A percentile compares a stretch with the other conserved stretches of the same genome.
phyloP scores from a whole-genome alignment of 2,888 invertebrate genomes.

The Deroplatys truncata region DNA sequence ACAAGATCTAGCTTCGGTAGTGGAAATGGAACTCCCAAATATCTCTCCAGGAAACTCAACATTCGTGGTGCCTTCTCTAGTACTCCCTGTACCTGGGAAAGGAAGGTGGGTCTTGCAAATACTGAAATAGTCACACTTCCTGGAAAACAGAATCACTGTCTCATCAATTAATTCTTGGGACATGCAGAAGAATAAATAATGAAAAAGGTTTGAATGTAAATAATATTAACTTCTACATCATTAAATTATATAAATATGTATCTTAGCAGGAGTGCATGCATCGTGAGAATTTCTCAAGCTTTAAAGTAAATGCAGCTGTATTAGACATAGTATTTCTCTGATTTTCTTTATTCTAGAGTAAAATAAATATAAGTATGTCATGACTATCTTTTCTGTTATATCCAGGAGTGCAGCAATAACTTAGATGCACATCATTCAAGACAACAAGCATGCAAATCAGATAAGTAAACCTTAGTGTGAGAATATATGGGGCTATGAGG shows the following conservation, averaged over 20 bases:
- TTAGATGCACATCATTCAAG: too few species aligned
- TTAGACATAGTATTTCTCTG: too few species aligned
- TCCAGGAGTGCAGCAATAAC: too few species aligned
- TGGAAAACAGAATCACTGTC: constrained; percentile 21
- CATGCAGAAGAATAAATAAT: not conserved
- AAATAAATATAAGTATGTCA: too few species aligned
- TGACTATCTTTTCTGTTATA: too few species aligned
- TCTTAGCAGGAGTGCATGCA: not conserved
- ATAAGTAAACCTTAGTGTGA: too few species aligned
- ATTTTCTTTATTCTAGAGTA: too few species aligned
- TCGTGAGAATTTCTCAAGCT: too few species aligned
- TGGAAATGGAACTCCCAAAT: constrained; percentile 63
- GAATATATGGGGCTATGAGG: too few species aligned
- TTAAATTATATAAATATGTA: not conserved
- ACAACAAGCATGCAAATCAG: too few species aligned
- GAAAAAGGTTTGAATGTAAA: not conserved
- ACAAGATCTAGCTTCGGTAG: constrained; percentile 66
- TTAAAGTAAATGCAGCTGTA: too few species aligned
- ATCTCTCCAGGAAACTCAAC: constrained; percentile 56
- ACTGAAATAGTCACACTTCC: constrained; percentile 31
- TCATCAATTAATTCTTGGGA: not conserved
- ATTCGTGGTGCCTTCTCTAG: constrained; percentile 56
- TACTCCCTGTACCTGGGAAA: constrained; percentile 47
- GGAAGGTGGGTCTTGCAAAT: constrained; percentile 52
- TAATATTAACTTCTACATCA: not conserved